Evolutionary conservation across 2,797 vertebrate genomes (phyloP), one percentile per base, ranked within the genome.

Genomic region (Ceyx erithaca): DNA sequence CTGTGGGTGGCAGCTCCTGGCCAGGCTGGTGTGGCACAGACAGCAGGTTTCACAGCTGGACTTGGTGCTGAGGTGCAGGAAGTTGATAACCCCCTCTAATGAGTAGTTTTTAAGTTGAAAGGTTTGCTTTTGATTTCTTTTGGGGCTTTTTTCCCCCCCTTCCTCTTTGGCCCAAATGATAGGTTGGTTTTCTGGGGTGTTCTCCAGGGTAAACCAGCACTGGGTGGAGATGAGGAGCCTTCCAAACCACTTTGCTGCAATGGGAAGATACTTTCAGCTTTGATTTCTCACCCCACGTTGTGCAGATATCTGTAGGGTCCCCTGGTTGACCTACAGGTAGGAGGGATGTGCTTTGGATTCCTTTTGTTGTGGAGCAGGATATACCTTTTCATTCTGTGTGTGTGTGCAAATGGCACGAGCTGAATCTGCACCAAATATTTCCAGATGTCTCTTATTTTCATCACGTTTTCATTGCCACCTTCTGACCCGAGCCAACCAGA

Each of bases 281-380:
- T 28, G 73, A 57, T 67, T 59, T 59, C 67, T 88, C 69, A 3
- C 23, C 58, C 40, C 31, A 8, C n/a, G 0, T 8, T 37, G 40
- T 52, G 70, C 59, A 48, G 0, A 13, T 12, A 6, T 1, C 40
- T 0, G 0, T 3, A 4, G 46, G 58, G 4, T 28, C 49, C 57
- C 77, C 52, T 35, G 66, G 35, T 72, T 33, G 61, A 19, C 59
- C 90, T 86, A 61, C 75, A 18, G 71, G 7, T 6, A 7, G 63
- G 22, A 52, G 59, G 58, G 76, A 6, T 10, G 31, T 26, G 28
- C 3, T 85, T 59, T 68, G 68, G 54, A 13, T 77, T 89, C 63
- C 58, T 80, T 63, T 55, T 33, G 46, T 25, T n/a, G 19, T n/a
- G 8, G 61, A 83, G 84, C 62, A 61, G 68, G n/a, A 66, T 41